Evolutionary conservation across 2,888 invertebrate species (phyloP).

Genomic region (Ornithoptera alexandrae): DNA sequence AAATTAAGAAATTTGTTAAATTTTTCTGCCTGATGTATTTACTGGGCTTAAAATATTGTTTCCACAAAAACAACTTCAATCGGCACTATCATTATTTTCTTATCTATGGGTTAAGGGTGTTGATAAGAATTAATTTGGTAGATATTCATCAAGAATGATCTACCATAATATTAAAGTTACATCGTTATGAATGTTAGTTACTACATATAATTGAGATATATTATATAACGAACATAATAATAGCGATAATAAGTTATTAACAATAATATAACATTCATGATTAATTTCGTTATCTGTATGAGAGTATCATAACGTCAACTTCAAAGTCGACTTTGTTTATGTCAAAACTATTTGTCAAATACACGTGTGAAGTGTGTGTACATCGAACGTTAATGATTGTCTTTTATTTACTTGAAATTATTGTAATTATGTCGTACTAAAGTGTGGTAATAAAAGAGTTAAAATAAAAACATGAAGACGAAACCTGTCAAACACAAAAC

Average conservation of each 20-base stretch:
- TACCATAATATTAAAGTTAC: background rate
- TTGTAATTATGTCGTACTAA: conserved; percentile 5
- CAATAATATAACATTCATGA: background rate
- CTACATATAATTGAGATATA: background rate
- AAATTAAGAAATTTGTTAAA: conserved; percentile 26
- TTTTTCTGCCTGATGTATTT: background rate
- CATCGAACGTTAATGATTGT: background rate
- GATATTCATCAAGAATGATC: background rate
- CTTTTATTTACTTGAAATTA: background rate
- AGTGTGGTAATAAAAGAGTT: conserved; percentile 14
- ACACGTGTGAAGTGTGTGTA: conserved; percentile 16
- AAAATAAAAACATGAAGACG: conserved; percentile 80
- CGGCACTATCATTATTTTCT: background rate
- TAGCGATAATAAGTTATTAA: background rate
- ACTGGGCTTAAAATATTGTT: background rate
- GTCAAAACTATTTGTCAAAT: conserved; percentile 25
- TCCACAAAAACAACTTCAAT: background rate
- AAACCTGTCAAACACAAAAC: conserved; percentile 87
- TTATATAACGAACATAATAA: background rate
- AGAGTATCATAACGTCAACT: conserved; percentile 33
- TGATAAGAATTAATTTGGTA: background rate
- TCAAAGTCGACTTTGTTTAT: conserved; percentile 39
- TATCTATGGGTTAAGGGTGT: background rate
- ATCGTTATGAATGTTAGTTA: background rate
- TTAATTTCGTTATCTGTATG: too few species aligned